A percentile compares a stretch with the other conserved stretches of the same genome.
phyloP scores from a whole-genome alignment of 2,888 invertebrate species.

The Cerastoderma edule region DNA sequence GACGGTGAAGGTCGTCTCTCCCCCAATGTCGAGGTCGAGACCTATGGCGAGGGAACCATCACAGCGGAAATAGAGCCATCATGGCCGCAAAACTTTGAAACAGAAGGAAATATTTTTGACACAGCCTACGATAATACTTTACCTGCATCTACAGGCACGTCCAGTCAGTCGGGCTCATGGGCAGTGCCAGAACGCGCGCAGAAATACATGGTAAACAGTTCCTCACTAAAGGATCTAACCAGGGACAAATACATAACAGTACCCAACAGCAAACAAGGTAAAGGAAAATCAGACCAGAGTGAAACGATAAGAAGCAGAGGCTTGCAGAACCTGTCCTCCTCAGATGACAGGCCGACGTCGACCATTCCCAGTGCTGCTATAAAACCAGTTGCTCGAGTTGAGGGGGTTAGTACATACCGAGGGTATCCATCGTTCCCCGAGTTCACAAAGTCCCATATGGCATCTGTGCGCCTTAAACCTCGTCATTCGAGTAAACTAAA shows the following conservation, averaged over 20 bases:
- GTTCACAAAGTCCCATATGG: constrained; percentile 37
- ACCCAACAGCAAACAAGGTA: constrained; percentile 44
- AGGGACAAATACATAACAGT: constrained; percentile 65
- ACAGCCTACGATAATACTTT: not conserved
- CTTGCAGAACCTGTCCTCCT: constrained; percentile 4
- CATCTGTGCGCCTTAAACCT: constrained; percentile 40
- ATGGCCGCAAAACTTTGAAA: constrained; percentile 51
- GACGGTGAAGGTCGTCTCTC: constrained; percentile 20
- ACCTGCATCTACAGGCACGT: not conserved
- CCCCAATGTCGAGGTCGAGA: constrained; percentile 46
- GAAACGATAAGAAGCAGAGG: constrained; percentile 12
- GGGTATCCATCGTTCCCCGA: constrained; percentile 15
- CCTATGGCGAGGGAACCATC: constrained; percentile 52
- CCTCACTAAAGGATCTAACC: constrained; percentile 49
- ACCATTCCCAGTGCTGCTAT: constrained; percentile 6
- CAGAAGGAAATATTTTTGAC: constrained; percentile 16
- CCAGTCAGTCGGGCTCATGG: constrained; percentile 6
- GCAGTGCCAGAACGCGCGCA: constrained; percentile 33
- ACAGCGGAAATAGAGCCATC: constrained; percentile 33
- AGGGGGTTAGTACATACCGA: constrained; percentile 29
- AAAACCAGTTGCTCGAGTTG: constrained; percentile 35
- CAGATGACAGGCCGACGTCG: constrained; percentile 9
- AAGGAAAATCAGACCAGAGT: not conserved
- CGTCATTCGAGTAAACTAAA: constrained; percentile 33
- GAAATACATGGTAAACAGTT: constrained; percentile 48